A percentile compares a stretch with the other conserved stretches of the same genome.
Evolutionary conservation across 2,888 invertebrate species (phyloP).

Genomic region (Tuta absoluta): DNA sequence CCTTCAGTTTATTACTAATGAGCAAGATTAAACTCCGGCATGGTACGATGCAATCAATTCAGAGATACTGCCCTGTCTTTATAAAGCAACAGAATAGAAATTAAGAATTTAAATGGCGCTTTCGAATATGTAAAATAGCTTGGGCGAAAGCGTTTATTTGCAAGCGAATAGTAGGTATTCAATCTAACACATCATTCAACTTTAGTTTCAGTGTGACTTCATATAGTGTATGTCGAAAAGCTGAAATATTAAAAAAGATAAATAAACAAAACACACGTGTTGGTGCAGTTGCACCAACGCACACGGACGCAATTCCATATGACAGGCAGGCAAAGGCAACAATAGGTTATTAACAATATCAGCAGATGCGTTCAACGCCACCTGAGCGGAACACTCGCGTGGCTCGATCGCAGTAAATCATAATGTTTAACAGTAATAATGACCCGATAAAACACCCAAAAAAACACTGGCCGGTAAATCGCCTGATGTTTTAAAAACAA

Average conservation of each 20-base stretch:
- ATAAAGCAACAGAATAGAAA: slow-evolving; percentile 11
- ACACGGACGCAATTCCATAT: slow-evolving; percentile 29
- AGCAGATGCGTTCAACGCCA: slow-evolving; percentile 69
- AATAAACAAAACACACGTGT: neutral
- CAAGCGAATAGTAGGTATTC: neutral
- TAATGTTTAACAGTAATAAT: slow-evolving; percentile 51
- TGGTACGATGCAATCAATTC: slow-evolving; percentile 6
- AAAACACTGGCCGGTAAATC: slow-evolving; percentile 35
- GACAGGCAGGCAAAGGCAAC: slow-evolving; percentile 51
- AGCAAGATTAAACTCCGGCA: slow-evolving; percentile 21
- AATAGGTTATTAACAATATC: slow-evolving; percentile 69
- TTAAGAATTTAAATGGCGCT: slow-evolving; percentile 16
- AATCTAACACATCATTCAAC: too few relatives aligned
- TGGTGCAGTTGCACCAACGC: neutral
- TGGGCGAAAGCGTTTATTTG: slow-evolving; percentile 9
- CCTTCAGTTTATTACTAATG: slow-evolving; percentile 26
- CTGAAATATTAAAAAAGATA: slow-evolving; percentile 12
- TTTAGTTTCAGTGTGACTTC: too few relatives aligned
- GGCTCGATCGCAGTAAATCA: slow-evolving; percentile 54
- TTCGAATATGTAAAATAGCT: slow-evolving; percentile 12
- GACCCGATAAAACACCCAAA: slow-evolving; percentile 50
- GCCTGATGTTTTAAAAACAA: slow-evolving; percentile 21
- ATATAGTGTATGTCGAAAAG: neutral
- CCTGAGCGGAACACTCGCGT: slow-evolving; percentile 64
- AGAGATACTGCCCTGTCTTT: neutral